These are phyloP conservation scores for Idaea biselata DNA, from an alignment of 2,888 invertebrate genomes.

Conservation along the genomic window DNA sequence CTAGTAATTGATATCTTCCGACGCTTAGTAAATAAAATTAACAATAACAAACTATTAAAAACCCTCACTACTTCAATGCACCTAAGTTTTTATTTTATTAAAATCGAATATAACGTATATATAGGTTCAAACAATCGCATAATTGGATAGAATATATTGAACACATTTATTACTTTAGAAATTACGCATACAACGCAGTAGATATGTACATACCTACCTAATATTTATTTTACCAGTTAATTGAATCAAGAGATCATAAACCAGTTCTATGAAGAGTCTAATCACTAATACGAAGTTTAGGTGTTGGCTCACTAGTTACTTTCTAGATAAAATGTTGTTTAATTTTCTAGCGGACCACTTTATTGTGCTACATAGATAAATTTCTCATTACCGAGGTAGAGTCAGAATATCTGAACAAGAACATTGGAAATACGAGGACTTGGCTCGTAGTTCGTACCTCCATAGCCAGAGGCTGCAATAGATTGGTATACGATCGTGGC, in stretches of 20 bases:
- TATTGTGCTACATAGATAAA: slow-evolving; percentile 50
- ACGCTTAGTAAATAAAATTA: too few species aligned
- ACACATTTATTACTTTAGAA: background rate
- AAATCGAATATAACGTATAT: too few species aligned
- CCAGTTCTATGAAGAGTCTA: slow-evolving; percentile 15
- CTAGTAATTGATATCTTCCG: too few species aligned
- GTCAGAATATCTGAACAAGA: slow-evolving; percentile 21
- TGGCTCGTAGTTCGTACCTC: slow-evolving; percentile 11
- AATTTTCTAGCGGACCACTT: slow-evolving; percentile 33
- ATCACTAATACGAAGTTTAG: slow-evolving; percentile 7
- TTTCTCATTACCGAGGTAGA: slow-evolving; percentile 43
- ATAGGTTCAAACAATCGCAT: too few species aligned
- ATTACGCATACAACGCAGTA: background rate
- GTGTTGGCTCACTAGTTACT: slow-evolving; percentile 15
- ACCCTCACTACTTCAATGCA: too few species aligned
- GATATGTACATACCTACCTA: background rate
- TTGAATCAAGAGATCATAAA: slow-evolving; percentile 17
- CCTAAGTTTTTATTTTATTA: too few species aligned
- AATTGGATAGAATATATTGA: too few species aligned
- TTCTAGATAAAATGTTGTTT: slow-evolving; percentile 29
- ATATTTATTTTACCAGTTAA: background rate
- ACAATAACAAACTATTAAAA: too few species aligned
- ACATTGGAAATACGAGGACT: slow-evolving; percentile 19
- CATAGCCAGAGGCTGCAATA: slow-evolving; percentile 28
- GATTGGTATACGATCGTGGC: slow-evolving; percentile 22